A percentile compares a stretch with the other conserved stretches of the same genome.
phyloP scores from a whole-genome alignment of 2,113 vertebrate genomes.

The Murina feae region DNA sequence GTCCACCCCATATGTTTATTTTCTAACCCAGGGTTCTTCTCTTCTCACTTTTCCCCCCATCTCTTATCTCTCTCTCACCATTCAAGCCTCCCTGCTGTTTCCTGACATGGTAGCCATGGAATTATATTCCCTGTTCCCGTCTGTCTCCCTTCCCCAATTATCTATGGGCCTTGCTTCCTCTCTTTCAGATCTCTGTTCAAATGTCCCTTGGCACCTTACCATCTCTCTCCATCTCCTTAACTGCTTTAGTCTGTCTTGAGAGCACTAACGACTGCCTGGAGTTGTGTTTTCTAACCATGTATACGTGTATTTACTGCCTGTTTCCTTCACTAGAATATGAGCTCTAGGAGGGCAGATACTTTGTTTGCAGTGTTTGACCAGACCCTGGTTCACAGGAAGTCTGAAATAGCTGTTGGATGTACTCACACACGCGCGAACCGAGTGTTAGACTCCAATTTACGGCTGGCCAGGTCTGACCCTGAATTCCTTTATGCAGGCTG shows the following conservation, averaged over 20 bases:
- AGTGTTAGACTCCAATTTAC: not conserved
- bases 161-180: accelerated
- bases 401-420: not conserved
- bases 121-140: not conserved
- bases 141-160: not conserved
- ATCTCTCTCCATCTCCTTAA: not conserved
- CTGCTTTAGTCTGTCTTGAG: not conserved
- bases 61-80: not conserved
- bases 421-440: accelerated
- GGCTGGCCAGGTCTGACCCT: not conserved
- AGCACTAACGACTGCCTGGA: not conserved
- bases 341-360: not conserved
- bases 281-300: not conserved
- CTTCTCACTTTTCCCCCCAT: not conserved
- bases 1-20: accelerated
- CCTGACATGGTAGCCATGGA: not conserved
- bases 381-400: not conserved
- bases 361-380: not conserved
- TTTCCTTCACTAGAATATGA: not conserved
- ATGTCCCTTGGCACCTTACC: accelerated
- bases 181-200: not conserved
- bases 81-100: not conserved
- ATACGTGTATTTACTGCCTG: not conserved
- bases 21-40: not conserved
- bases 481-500: not conserved